Conservation (phyloP, 2,888 invertebrate species). For the Mesoligia furuncula region DNA sequence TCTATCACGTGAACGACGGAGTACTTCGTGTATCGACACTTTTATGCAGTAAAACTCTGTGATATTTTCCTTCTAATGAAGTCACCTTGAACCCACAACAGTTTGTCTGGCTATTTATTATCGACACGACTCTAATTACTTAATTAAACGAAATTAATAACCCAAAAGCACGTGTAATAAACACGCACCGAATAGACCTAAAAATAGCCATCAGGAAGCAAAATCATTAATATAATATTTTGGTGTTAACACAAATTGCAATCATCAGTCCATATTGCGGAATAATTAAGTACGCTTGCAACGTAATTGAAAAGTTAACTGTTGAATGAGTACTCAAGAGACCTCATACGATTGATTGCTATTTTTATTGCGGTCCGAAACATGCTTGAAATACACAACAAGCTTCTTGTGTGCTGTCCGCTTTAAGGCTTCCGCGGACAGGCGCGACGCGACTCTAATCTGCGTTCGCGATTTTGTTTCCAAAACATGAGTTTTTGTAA, state of each 20-base stretch:
- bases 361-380: slow-evolving; percentile 40
- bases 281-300: slow-evolving; percentile 36
- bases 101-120: slow-evolving; percentile 8
- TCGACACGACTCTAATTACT: slow-evolving; percentile 18
- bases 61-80: slow-evolving; percentile 21
- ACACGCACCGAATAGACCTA: slow-evolving; percentile 4
- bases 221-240: neutral
- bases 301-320: slow-evolving; percentile 47
- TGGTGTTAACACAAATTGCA: slow-evolving; percentile 32
- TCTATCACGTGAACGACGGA: slow-evolving; percentile 11
- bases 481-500: too few species aligned
- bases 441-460: too few species aligned
- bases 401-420: neutral
- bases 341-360: slow-evolving; percentile 28
- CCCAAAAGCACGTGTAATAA: neutral
- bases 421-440: neutral
- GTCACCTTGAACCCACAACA: neutral
- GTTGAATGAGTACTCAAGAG: slow-evolving; percentile 47
- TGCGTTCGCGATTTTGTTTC: too few species aligned
- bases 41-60: neutral
- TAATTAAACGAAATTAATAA: slow-evolving; percentile 13
- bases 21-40: slow-evolving; percentile 18
- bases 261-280: slow-evolving; percentile 22
- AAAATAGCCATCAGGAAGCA: slow-evolving; percentile 9
- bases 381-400: slow-evolving; percentile 21